These are phyloP conservation scores for Poicephalus gulielmi DNA, from an alignment of 2,113 vertebrate genomes.

Conservation along the genomic window DNA sequence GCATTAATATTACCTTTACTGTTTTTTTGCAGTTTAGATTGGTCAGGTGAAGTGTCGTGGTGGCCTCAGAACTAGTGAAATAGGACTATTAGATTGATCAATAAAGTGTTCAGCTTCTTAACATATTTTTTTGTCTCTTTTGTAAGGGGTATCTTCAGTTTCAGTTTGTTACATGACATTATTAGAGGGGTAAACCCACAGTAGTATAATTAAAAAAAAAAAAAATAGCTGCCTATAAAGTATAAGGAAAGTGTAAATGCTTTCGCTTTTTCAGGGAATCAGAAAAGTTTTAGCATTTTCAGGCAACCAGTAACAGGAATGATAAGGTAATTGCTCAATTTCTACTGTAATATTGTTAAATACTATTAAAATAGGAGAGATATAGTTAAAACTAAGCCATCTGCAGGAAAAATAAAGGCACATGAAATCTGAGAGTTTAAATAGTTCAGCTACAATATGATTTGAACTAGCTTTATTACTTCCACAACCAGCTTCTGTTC, in stretches of 20 bases:
- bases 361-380: background rate
- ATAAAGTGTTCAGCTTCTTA: background rate
- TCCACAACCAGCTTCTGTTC: background rate
- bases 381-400: background rate
- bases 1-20: background rate
- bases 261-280: background rate
- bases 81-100: background rate
- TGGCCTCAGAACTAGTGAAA: background rate
- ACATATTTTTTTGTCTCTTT: background rate
- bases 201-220: background rate
- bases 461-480: background rate
- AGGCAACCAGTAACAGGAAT: background rate
- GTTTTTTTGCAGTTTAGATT: background rate
- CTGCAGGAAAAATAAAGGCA: background rate
- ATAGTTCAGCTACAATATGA: rapidly evolving
- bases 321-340: background rate
- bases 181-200: background rate
- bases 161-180: background rate
- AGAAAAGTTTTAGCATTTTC: background rate
- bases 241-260: background rate
- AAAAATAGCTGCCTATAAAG: background rate
- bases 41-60: background rate
- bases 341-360: background rate
- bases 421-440: background rate
- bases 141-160: background rate